Conservation (phyloP, 2,888 invertebrate species). For the Lamellibrachia columna region DNA sequence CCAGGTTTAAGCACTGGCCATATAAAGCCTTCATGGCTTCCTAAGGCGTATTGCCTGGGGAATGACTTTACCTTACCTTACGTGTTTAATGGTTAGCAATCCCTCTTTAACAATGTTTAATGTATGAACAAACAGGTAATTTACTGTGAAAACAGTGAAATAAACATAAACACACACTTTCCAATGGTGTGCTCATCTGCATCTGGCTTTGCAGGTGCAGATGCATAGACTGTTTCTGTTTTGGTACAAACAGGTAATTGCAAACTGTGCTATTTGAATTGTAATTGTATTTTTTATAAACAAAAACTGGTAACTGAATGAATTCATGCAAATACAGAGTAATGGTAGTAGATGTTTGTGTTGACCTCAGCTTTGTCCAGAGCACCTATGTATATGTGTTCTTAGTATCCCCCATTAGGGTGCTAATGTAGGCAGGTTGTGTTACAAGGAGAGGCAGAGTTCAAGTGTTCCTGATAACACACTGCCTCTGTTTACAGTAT, state of each 20-base stretch:
- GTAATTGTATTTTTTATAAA: neutral
- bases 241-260: neutral
- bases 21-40: too few species aligned
- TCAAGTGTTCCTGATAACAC: constrained; percentile 9
- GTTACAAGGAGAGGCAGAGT: neutral
- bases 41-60: too few species aligned
- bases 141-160: neutral
- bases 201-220: neutral
- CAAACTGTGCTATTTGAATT: neutral
- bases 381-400: neutral
- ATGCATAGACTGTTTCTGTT: neutral
- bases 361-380: neutral
- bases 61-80: too few species aligned
- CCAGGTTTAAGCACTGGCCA: too few species aligned
- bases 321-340: neutral
- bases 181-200: neutral
- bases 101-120: neutral
- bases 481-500: neutral
- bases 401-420: neutral
- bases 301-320: neutral
- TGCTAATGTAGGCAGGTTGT: neutral
- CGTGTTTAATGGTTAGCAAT: neutral
- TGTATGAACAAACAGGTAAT: neutral
- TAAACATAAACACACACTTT: neutral
- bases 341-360: neutral